phyloP scores from a whole-genome alignment of 1,140 invertebrate species.

The Drosophila sulfurigaster region DNA sequence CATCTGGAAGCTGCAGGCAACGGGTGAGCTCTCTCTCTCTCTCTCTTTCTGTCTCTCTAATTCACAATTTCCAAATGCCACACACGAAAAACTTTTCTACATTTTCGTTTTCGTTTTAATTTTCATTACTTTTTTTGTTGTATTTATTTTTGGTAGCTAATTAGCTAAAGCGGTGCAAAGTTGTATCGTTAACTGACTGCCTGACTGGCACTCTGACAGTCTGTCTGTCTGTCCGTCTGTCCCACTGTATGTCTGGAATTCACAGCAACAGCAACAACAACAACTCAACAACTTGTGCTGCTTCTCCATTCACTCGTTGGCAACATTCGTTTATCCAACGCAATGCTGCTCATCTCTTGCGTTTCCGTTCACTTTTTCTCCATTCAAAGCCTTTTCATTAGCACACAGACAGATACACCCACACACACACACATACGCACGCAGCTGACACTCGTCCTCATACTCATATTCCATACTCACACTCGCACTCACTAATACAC shows the following conservation, averaged over 20 bases:
- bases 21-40: conserved; percentile 86
- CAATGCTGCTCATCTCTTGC: conserved; percentile 40
- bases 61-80: not conserved
- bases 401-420: conserved; percentile 18
- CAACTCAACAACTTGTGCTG: conserved; percentile 11
- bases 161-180: conserved; percentile 35
- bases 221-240: not conserved
- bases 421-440: conserved; percentile 11
- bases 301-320: not conserved
- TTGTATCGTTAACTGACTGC: conserved; percentile 20
- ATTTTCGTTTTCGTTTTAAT: not conserved
- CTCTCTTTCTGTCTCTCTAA: not conserved
- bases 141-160: conserved; percentile 18
- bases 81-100: not conserved
- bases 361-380: conserved; percentile 27
- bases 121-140: not conserved
- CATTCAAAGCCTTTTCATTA: conserved; percentile 61
- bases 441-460: not conserved
- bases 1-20: conserved; percentile 97
- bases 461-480: not conserved
- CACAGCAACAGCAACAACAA: conserved; percentile 21
- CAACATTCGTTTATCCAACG: conserved; percentile 23
- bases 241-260: conserved; percentile 6
- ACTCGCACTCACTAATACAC: conserved; percentile 38
- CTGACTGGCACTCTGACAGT: conserved; percentile 6